Evolutionary conservation across 2,888 invertebrate species (phyloP), one percentile per base, ranked within the genome.

Genomic region (Steinernema hermaphroditum): DNA sequence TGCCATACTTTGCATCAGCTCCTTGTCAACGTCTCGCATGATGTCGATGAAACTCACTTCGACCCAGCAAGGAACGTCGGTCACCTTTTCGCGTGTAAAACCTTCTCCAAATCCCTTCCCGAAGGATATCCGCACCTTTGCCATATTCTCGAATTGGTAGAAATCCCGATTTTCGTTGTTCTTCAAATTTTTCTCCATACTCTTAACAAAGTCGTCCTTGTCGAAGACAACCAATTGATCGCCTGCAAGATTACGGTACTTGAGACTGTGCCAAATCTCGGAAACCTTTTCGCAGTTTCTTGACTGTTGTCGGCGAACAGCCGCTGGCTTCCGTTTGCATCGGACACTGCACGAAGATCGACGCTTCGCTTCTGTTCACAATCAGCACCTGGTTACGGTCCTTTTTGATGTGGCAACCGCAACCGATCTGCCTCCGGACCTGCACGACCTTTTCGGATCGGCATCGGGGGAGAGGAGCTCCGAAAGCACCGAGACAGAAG

Each of bases 71-170:
- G 62, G 62, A 16, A 32, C 16, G 1, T 62, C 62, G 14, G 62
- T 62, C 4, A 62, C 29, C 32, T 29, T 62, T n/a, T 29, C 9
- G 16, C 62, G 62, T 12, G 29, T 29, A 32, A 27, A 62, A 1
- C 29, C 29, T 62, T 62, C 62, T 32, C 62, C 62, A 16, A 62
- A 62, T 2, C 62, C 62, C 14, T 62, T 62, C 1, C 27, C 62
- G 29, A 62, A 62, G 16, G 62, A 27, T 14, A 62, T 62, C 12
- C 62, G 62, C 1, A 62, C 62, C 14, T 19, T 62, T 12, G 29
- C 16, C 62, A 29, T 62, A 27, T 62, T 62, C 62, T 29, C 62
- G 16, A 62, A 32, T 2, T 62, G 32, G 62, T 62, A 62, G 32
- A 62, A 27, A 2, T 24, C 62, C 14, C 29, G 27, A 9, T 27